phyloP scores from a whole-genome alignment of 2,888 invertebrate species.

The Ophioninae sp. region DNA sequence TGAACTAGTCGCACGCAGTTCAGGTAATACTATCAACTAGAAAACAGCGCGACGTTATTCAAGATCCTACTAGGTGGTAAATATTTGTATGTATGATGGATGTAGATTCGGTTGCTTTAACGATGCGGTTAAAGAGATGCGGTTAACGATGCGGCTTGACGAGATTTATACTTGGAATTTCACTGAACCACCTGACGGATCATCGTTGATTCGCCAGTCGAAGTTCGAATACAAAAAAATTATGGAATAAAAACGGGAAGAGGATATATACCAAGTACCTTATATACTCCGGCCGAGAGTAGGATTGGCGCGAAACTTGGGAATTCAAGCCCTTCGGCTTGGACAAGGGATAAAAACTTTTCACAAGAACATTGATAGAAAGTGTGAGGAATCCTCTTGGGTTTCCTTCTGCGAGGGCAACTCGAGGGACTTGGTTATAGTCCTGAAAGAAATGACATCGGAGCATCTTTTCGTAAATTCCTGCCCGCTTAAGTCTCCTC shows the following conservation, averaged over 20 bases:
- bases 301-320: conserved; percentile 22
- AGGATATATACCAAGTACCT: conserved; percentile 29
- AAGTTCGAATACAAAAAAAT: conserved; percentile 42
- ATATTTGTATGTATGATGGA: conserved; percentile 8
- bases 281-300: background rate
- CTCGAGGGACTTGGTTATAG: conserved; percentile 51
- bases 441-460: conserved; percentile 20
- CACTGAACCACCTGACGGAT: conserved; percentile 31
- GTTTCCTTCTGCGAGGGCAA: conserved; percentile 16
- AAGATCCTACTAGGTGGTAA: too few species aligned
- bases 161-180: conserved; percentile 41
- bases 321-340: conserved; percentile 10
- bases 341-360: conserved; percentile 49
- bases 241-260: conserved; percentile 19
- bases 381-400: conserved; percentile 49
- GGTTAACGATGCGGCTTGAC: too few species aligned
- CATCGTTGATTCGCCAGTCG: conserved; percentile 42
- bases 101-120: background rate
- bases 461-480: conserved; percentile 34
- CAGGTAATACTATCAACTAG: too few species aligned
- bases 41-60: too few species aligned
- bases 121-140: too few species aligned
- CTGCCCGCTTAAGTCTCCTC: conserved; percentile 10
- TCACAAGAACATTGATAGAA: conserved; percentile 59
- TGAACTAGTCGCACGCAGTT: too few species aligned